Conservation (phyloP, 2,888 invertebrate species). For the Pseudococcus longispinus region DNA sequence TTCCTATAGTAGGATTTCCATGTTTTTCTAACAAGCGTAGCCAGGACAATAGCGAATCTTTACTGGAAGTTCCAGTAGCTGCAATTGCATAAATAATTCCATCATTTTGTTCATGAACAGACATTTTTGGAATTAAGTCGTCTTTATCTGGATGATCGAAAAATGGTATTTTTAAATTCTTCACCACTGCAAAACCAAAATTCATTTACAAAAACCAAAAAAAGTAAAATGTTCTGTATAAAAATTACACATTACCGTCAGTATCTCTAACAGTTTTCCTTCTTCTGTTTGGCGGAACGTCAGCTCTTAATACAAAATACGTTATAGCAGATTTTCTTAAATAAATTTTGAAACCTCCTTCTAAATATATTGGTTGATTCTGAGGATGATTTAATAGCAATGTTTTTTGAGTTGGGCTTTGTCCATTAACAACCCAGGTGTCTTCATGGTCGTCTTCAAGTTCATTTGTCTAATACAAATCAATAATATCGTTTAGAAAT, state of each 20-base stretch:
- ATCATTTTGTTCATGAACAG: constrained; percentile 91
- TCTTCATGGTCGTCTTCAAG: constrained; percentile 77
- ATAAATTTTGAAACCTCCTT: constrained; percentile 85
- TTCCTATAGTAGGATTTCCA: constrained; percentile 75
- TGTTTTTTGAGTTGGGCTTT: constrained; percentile 77
- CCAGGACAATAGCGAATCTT: constrained; percentile 93
- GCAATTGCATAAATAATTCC: constrained; percentile 86
- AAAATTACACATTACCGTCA: constrained; percentile 54
- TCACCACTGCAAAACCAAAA: constrained; percentile 70
- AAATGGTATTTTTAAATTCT: constrained; percentile 70
- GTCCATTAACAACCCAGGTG: constrained; percentile 91
- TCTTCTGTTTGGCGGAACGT: constrained; percentile 67
- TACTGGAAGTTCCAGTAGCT: constrained; percentile 88
- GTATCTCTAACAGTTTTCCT: constrained; percentile 59
- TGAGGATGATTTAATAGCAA: constrained; percentile 72
- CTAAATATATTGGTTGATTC: constrained; percentile 75
- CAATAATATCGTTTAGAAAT: constrained; percentile 26
- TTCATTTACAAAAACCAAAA: background rate
- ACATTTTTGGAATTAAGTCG: constrained; percentile 66
- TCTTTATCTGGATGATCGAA: constrained; percentile 63
- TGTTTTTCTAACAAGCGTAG: constrained; percentile 79
- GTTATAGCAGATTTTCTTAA: constrained; percentile 76
- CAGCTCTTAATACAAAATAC: constrained; percentile 83
- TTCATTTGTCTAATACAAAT: constrained; percentile 68
- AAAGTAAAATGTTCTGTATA: background rate